A percentile compares a stretch with the other conserved stretches of the same genome.
Evolutionary conservation across 2,888 invertebrate genomes (phyloP).

Genomic region (Eugnorisma glareosa): DNA sequence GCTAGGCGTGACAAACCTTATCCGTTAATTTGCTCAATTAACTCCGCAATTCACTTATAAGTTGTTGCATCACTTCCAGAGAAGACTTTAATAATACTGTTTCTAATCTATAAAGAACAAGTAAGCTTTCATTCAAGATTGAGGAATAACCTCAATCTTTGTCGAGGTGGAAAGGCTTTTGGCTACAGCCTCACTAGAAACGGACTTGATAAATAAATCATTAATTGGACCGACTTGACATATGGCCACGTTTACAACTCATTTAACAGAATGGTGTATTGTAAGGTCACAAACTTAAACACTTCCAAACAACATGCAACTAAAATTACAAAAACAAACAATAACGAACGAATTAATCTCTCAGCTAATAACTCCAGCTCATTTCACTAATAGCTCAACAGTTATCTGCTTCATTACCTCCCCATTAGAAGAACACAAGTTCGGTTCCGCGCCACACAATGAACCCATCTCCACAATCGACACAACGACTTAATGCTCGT

Average conservation of each 20-base stretch:
- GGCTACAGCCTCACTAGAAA: background rate
- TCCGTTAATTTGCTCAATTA: conserved; percentile 33
- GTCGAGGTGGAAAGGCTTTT: background rate
- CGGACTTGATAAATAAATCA: background rate
- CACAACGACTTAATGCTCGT: conserved; percentile 25
- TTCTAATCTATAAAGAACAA: conserved; percentile 20
- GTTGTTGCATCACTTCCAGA: conserved; percentile 14
- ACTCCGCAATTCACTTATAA: conserved; percentile 44
- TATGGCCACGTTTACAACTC: background rate
- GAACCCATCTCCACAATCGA: conserved; percentile 26
- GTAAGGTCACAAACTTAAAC: background rate
- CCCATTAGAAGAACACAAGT: conserved; percentile 12
- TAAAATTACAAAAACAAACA: background rate
- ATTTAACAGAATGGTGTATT: background rate
- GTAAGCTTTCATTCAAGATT: conserved; percentile 9
- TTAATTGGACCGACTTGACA: background rate
- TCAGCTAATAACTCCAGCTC: conserved; percentile 15
- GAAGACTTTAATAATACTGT: conserved; percentile 4
- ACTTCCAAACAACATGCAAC: background rate
- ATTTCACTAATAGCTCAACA: conserved; percentile 33
- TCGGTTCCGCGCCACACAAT: conserved; percentile 26
- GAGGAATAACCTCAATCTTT: no score
- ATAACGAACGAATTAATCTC: no score
- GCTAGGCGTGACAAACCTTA: conserved; percentile 4
- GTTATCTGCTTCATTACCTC: conserved; percentile 38